Conservation (phyloP, 2,797 vertebrate species). For the Smutsia gigantea region DNA sequence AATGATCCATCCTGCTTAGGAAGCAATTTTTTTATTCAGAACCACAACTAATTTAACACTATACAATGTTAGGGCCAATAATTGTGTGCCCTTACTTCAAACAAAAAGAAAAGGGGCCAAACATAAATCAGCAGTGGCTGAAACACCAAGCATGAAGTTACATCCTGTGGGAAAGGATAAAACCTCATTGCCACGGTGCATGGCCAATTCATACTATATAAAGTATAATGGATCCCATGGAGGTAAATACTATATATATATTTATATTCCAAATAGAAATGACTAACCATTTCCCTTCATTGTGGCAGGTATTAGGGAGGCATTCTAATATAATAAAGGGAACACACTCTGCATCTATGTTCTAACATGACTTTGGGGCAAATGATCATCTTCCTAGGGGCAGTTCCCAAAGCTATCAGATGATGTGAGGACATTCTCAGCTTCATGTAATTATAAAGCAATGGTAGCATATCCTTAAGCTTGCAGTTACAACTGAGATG, state of each 20-base stretch:
- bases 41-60: conserved; percentile 44
- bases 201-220: not conserved
- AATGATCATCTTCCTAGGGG: not conserved
- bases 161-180: not conserved
- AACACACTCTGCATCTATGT: not conserved
- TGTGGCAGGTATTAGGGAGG: not conserved
- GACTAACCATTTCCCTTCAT: not conserved
- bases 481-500: not conserved
- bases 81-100: conserved; percentile 2
- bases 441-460: not conserved
- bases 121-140: not conserved
- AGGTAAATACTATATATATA: not conserved
- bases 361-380: not conserved
- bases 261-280: not conserved
- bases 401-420: not conserved
- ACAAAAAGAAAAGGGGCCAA: conserved; percentile 52
- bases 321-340: not conserved
- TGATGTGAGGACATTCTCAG: not conserved
- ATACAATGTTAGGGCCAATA: conserved; percentile 46
- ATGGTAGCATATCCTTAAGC: not conserved
- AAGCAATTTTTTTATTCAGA: conserved; percentile 56
- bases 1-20: conserved; percentile 52
- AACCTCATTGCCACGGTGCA: not conserved
- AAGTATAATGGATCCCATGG: not conserved
- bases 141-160: not conserved